These are phyloP conservation scores for Drosophila monieri DNA, from an alignment of 2,888 invertebrate genomes.

Conservation along the genomic window DNA sequence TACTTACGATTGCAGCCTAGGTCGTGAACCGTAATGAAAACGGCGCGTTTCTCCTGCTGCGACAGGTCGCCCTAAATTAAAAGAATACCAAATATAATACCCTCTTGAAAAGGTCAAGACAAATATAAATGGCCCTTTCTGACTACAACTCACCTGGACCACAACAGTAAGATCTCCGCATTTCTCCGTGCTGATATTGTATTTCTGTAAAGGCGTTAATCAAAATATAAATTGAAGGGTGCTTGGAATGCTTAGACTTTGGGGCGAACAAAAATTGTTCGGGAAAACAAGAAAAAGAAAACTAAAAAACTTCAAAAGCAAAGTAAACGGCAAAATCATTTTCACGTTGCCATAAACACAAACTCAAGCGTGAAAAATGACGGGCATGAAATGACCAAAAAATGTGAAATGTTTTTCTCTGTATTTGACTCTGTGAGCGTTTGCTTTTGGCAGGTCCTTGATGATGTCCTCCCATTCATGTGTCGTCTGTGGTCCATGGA, in stretches of 20 bases:
- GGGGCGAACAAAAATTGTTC: conserved; percentile 17
- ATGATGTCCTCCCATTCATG: conserved; percentile 18
- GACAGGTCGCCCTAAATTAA: conserved; percentile 90
- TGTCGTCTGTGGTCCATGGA: background rate
- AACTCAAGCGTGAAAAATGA: conserved; percentile 70
- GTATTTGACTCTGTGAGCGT: conserved; percentile 22
- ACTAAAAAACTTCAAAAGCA: conserved; percentile 23
- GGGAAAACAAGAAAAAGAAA: conserved; percentile 19
- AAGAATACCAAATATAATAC: background rate
- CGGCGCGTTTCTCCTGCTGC: conserved; percentile 91
- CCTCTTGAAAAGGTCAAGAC: background rate
- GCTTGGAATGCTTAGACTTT: conserved; percentile 14
- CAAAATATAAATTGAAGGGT: conserved; percentile 74
- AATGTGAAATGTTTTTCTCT: conserved; percentile 39
- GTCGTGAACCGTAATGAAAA: conserved; percentile 95
- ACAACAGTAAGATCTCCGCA: conserved; percentile 91
- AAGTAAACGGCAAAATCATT: conserved; percentile 54
- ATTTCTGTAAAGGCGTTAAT: conserved; percentile 87
- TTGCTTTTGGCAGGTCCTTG: conserved; percentile 35
- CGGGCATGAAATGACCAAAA: conserved; percentile 81
- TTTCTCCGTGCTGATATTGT: conserved; percentile 89
- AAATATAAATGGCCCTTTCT: background rate
- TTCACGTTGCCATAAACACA: conserved; percentile 55
- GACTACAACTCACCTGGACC: conserved; percentile 87
- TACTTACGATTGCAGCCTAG: conserved; percentile 92